phyloP scores from a whole-genome alignment of 2,888 invertebrate species.

The Ectemnius continuus region DNA sequence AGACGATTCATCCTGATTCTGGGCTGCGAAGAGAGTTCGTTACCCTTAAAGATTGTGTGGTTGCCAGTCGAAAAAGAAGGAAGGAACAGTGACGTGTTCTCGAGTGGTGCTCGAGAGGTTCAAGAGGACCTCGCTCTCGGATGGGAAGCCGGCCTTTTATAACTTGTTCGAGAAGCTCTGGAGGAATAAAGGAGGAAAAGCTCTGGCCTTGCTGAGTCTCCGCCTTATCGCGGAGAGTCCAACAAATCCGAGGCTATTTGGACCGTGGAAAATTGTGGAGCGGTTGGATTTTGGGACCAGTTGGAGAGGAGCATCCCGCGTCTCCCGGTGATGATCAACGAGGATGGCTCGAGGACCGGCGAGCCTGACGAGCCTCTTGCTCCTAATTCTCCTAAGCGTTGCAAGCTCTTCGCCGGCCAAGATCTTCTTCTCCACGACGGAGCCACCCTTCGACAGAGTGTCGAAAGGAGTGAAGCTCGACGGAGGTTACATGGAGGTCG shows the following conservation, averaged over 20 bases:
- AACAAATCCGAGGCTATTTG: too few species aligned
- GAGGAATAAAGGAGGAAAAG: slow-evolving; percentile 3
- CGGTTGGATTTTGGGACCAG: neutral
- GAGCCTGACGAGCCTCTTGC: slow-evolving; percentile 60
- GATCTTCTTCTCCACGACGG: slow-evolving; percentile 35
- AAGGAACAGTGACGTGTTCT: slow-evolving; percentile 21
- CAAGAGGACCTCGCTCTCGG: slow-evolving; percentile 4
- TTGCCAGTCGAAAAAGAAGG: slow-evolving; percentile 20
- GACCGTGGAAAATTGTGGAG: too few species aligned
- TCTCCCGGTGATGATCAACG: slow-evolving; percentile 66
- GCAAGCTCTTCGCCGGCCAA: slow-evolving; percentile 48
- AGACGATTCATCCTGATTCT: too few species aligned
- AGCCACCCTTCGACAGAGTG: slow-evolving; percentile 54
- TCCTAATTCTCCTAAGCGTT: slow-evolving; percentile 50
- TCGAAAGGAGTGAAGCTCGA: slow-evolving; percentile 62
- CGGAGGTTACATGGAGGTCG: slow-evolving; percentile 71
- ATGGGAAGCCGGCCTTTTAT: slow-evolving; percentile 6
- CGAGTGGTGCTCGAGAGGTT: slow-evolving; percentile 35
- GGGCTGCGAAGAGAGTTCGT: too few species aligned
- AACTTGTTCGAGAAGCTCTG: neutral
- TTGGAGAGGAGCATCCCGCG: slow-evolving; percentile 35
- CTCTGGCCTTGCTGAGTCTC: neutral
- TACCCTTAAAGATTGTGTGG: neutral
- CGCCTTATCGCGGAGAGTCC: slow-evolving; percentile 23
- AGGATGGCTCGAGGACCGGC: slow-evolving; percentile 68